phyloP scores from a whole-genome alignment of 1,140 invertebrate genomes.

The Muscidifurax raptorellus region DNA sequence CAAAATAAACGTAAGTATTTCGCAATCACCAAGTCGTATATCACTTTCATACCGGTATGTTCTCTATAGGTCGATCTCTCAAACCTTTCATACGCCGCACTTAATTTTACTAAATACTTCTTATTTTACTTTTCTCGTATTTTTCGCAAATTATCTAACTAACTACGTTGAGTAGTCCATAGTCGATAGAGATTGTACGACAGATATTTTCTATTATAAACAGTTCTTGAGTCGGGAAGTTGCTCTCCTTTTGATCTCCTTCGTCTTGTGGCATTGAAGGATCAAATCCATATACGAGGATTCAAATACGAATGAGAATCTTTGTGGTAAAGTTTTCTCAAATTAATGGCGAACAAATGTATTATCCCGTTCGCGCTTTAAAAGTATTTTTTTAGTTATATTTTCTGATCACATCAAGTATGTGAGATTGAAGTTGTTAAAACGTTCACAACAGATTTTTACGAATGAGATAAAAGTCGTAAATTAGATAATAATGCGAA shows the following conservation, averaged over 20 bases:
- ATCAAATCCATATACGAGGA: slow-evolving; percentile 50
- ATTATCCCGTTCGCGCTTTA: neutral
- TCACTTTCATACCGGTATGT: slow-evolving; percentile 43
- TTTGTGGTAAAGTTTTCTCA: neutral
- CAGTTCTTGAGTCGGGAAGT: slow-evolving; percentile 54
- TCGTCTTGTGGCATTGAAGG: slow-evolving; percentile 34
- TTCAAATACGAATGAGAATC: slow-evolving; percentile 20
- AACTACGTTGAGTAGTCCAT: slow-evolving; percentile 57
- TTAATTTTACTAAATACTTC: slow-evolving; percentile 48
- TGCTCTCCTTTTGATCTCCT: slow-evolving; percentile 51
- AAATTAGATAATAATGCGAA: slow-evolving; percentile 33
- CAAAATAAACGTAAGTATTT: slow-evolving; percentile 18
- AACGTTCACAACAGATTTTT: neutral
- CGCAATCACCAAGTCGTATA: slow-evolving; percentile 17
- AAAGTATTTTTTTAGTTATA: neutral
- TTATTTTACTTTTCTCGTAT: slow-evolving; percentile 46
- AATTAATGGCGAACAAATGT: slow-evolving; percentile 23
- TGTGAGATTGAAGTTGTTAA: slow-evolving; percentile 8
- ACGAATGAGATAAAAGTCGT: slow-evolving; percentile 38
- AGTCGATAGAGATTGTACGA: slow-evolving; percentile 62
- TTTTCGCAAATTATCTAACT: slow-evolving; percentile 58
- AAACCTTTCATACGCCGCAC: slow-evolving; percentile 49
- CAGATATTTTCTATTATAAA: slow-evolving; percentile 57
- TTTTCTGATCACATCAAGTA: slow-evolving; percentile 29
- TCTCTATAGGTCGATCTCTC: slow-evolving; percentile 29